Base-by-base conservation (phyloP, 2,113 vertebrate genomes). In the Struthio camelus region DNA sequence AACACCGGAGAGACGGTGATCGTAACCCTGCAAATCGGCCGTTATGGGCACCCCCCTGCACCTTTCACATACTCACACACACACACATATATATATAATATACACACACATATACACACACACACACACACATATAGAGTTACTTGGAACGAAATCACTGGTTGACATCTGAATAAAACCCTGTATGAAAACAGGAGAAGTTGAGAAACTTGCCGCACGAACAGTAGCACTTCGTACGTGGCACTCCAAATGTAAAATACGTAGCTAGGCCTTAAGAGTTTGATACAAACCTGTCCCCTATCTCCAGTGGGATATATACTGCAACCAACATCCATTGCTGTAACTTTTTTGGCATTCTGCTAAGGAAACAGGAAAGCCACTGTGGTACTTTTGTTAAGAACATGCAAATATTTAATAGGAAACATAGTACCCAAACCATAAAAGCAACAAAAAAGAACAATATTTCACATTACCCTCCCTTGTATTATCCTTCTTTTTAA, bases 261-360 rank as follows among this genome's bases (percentile, higher is more conserved):
- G 3, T 9, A 19, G 59, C 61, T 51, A 18, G 76, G 36, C 86
- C 0, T 36, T 38, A 32, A 67, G 62, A 8, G 10, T 2, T 36
- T n/a, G 9, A 4, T 27, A 69, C 97, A 50, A 96, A 98, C 98
- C 98, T 98, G 97, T 11, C 98, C 98, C 8, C 97, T 96, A 92
- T 97, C 98, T 59, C 98, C 89, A 19, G 98, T 98, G 3, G 98
- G 98, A 66, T 98, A 99, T 85, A 98, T 87, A 54, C 98, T 99
- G 75, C 44, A 62, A 28, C 98, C 98, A 10, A 97, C 82, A 84
- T 98, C 98, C 70, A 98, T 91, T 75, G 99, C 98, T 7, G 99
- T 97, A 90, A 98, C 98, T 6, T 97, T 98, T 95, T 91, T 97
- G 94, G 98, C 38, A 34, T 98, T 98, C 98, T 98, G 79, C 36